A percentile compares a stretch with the other conserved stretches of the same genome.
Conservation (phyloP, 2,113 vertebrate genomes). For the Pteropus alecto region DNA sequence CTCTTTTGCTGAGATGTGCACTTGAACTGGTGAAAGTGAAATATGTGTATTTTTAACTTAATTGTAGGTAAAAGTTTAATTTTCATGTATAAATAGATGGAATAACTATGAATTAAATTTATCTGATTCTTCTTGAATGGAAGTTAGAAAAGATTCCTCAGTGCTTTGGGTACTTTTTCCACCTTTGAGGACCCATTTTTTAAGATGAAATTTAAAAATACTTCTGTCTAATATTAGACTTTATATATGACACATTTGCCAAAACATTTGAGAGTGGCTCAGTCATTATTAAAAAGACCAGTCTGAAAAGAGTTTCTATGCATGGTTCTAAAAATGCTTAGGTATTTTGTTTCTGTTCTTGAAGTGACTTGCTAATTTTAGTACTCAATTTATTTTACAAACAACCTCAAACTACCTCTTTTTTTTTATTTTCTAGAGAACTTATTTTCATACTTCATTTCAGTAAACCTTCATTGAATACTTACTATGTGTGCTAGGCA, state of each 20-base stretch:
- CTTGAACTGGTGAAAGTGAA: constrained; percentile 44
- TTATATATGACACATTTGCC: neutral
- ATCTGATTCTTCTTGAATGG: neutral
- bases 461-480: constrained; percentile 4
- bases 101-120: neutral
- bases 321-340: constrained; percentile 14
- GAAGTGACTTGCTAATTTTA: constrained; percentile 38
- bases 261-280: constrained; percentile 24
- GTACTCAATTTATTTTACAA: constrained; percentile 24
- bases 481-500: neutral
- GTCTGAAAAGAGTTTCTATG: neutral
- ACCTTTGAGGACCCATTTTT: neutral
- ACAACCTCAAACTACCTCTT: neutral
- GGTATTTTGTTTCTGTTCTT: constrained; percentile 23
- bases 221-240: constrained; percentile 23
- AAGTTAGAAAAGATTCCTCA: constrained; percentile 19
- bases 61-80: constrained; percentile 36
- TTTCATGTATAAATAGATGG: constrained; percentile 1
- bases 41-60: constrained; percentile 5
- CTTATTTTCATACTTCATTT: constrained; percentile 40
- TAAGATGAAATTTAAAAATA: constrained; percentile 34
- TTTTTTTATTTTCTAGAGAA: neutral
- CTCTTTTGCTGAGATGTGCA: neutral
- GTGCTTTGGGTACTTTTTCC: neutral
- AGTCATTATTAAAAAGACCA: constrained; percentile 1